Conservation (phyloP, 2,113 vertebrate genomes). For the Anolis sagrei region DNA sequence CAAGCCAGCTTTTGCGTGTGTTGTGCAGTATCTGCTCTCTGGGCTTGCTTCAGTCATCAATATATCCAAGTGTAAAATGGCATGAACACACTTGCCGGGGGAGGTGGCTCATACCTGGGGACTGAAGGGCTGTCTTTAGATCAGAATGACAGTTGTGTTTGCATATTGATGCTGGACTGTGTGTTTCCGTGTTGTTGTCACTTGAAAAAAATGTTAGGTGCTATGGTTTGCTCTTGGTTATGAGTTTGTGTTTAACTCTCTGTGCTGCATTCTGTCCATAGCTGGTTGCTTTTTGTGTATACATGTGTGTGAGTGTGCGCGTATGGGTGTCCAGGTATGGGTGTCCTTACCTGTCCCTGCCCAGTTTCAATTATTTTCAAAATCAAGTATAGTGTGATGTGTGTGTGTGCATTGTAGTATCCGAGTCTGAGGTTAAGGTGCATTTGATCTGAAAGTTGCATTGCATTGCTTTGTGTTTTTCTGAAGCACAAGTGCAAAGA, state of each 20-base stretch:
- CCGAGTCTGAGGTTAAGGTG: neutral
- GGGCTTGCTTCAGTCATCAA: slow-evolving; percentile 25
- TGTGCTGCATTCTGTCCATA: neutral
- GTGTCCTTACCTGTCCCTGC: slow-evolving; percentile 1
- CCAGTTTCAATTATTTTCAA: neutral
- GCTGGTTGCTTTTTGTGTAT: neutral
- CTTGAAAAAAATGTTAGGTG: neutral
- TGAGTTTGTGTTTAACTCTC: neutral
- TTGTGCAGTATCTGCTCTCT: slow-evolving; percentile 36
- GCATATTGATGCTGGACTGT: neutral
- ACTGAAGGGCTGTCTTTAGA: neutral
- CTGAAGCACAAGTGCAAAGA: slow-evolving; percentile 32
- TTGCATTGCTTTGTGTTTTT: slow-evolving; percentile 55
- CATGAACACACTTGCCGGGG: neutral
- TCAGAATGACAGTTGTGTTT: neutral
- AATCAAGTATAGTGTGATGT: neutral
- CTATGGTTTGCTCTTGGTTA: neutral
- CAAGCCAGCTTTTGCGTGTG: slow-evolving; percentile 52
- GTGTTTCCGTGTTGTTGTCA: neutral
- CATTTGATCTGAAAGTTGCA: slow-evolving; percentile 27
- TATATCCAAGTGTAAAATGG: neutral
- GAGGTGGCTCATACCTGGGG: neutral
- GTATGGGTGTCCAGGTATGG: neutral
- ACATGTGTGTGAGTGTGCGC: neutral
- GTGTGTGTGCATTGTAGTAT: neutral